Conservation (phyloP, 1,140 invertebrate species). For the Anastrepha ludens region DNA sequence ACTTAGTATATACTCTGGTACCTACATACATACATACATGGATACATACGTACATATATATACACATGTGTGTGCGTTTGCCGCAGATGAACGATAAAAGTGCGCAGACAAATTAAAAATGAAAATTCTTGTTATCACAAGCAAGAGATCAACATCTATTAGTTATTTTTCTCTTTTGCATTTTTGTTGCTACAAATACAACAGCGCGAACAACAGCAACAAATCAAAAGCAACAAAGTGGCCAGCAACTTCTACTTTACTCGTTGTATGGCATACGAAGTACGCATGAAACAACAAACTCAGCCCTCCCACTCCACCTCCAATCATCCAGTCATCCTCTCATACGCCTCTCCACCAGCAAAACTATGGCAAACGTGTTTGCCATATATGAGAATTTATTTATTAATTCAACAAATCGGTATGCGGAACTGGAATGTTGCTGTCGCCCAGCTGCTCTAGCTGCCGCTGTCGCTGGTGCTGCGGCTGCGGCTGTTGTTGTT, state of each 20-base stretch:
- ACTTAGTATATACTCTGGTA: not conserved
- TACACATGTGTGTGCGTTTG: not conserved
- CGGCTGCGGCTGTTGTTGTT: not conserved
- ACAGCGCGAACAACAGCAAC: not conserved
- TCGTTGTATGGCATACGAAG: too few relatives aligned
- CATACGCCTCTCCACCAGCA: too few relatives aligned
- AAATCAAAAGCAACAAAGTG: not conserved
- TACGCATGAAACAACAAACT: too few relatives aligned
- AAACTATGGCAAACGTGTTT: not conserved
- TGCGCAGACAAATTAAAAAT: constrained; percentile 46
- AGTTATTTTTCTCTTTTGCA: not conserved
- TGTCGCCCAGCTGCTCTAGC: not conserved
- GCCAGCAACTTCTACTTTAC: not conserved
- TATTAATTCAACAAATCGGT: constrained; percentile 44
- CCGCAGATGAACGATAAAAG: constrained; percentile 21
- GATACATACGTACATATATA: not conserved
- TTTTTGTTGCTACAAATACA: too few relatives aligned
- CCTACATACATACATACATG: not conserved
- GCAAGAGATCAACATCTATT: not conserved
- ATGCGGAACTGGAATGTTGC: constrained; percentile 30
- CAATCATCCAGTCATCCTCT: too few relatives aligned
- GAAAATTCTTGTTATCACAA: constrained; percentile 25
- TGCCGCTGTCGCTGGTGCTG: not conserved
- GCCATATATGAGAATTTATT: constrained; percentile 49
- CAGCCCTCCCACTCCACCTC: too few relatives aligned